phyloP scores from a whole-genome alignment of 2,888 invertebrate species.

The Pelosia muscerda region DNA sequence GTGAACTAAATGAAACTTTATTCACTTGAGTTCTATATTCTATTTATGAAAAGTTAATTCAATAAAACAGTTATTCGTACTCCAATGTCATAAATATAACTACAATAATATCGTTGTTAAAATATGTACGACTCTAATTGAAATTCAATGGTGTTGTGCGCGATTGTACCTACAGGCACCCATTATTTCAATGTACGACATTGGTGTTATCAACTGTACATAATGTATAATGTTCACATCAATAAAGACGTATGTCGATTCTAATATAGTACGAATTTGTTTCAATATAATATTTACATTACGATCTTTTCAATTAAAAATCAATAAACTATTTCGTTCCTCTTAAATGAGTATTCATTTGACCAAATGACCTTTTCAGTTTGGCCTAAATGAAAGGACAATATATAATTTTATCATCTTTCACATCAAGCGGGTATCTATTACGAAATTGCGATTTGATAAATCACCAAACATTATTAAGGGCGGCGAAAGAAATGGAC shows the following conservation, averaged over 20 bases:
- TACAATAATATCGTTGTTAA: neutral
- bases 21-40: neutral
- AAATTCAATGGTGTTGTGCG: neutral
- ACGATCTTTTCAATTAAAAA: conserved; percentile 5
- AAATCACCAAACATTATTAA: conserved; percentile 85
- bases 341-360: conserved; percentile 22
- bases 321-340: conserved; percentile 16
- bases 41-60: neutral
- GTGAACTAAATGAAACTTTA: neutral
- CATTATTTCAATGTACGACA: neutral
- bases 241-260: neutral
- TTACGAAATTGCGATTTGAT: conserved; percentile 86
- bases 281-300: neutral
- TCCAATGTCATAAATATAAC: neutral
- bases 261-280: neutral
- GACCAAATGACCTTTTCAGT: conserved; percentile 41
- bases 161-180: neutral
- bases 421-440: conserved; percentile 83
- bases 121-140: neutral
- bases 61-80: neutral
- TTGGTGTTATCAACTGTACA: neutral
- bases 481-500: conserved; percentile 84
- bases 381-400: conserved; percentile 52
- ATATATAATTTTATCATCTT: conserved; percentile 76
- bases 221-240: neutral